Base-by-base conservation (phyloP, 2,797 vertebrate genomes). In the Synanceia verrucosa region DNA sequence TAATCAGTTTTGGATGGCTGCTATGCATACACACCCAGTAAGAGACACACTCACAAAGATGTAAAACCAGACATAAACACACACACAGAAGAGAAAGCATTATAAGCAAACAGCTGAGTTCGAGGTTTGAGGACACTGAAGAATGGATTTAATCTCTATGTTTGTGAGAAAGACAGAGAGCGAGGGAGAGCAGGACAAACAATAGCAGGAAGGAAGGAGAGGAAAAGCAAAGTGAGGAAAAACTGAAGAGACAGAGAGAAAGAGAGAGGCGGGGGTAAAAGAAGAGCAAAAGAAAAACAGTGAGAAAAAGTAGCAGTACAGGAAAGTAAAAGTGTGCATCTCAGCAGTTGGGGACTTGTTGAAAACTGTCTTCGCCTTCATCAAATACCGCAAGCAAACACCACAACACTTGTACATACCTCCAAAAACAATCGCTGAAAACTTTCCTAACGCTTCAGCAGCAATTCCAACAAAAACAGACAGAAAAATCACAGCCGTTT, bases 71-170 rank as follows among this genome's bases (percentile, higher is more conserved):
- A 76, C 37, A 41, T 19, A 71, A 18, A 53, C 63, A 61, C n/a
- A 51, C 55, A 53, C 47, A 67, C 18, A 64, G n/a, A 83, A 76
- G n/a, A n/a, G n/a, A n/a, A n/a, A n/a, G n/a, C 77, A 71, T 70
- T 79, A 59, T 39, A 72, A 83, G 71, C 72, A 83, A 85, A 85
- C 65, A 88, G 89, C 89, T 88, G 89, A 91, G 88, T 69, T 84
- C 57, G 82, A 85, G 69, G 43, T 89, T 85, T 84, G 39, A 84
- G 72, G 89, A 90, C 88, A 89, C 87, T 92, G 88, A 92, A 71
- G 81, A 88, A 93, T 89, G 82, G 84, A 90, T 91, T 89, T 90
- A 90, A 93, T 91, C 87, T 90, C 64, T 84, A 28, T 51, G 71
- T 85, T 88, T 84, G 61, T 58, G 57, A 63, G 53, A 48, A 64